phyloP scores from a whole-genome alignment of 2,113 vertebrate species.

The Equus przewalskii region DNA sequence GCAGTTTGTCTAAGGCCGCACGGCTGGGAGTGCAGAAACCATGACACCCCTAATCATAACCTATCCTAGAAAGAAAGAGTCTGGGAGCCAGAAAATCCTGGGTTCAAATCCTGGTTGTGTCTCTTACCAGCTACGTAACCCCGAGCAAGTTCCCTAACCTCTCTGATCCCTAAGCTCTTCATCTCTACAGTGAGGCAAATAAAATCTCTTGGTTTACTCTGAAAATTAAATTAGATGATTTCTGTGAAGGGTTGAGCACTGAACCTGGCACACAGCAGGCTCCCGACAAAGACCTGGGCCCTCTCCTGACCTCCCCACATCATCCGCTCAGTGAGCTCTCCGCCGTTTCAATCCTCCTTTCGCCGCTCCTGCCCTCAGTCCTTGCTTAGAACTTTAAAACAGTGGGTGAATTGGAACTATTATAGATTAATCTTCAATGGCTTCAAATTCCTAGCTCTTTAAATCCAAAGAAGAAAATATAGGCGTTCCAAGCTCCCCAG shows the following conservation, averaged over 20 bases:
- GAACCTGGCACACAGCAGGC: background rate
- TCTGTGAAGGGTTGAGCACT: rapidly evolving
- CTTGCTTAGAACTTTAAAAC: conserved; percentile 26
- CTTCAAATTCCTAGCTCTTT: background rate
- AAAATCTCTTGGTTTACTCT: background rate
- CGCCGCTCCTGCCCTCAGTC: background rate
- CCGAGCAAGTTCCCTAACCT: background rate
- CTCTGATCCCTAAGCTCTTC: background rate
- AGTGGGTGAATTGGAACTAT: background rate
- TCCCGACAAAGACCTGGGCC: background rate
- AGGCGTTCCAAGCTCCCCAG: background rate
- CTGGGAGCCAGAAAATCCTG: background rate
- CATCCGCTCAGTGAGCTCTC: background rate
- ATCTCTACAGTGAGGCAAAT: background rate
- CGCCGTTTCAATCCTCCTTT: background rate
- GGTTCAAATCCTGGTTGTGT: background rate
- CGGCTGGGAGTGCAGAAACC: background rate
- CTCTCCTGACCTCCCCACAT: rapidly evolving
- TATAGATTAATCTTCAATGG: background rate
- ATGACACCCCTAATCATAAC: background rate
- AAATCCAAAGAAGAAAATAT: background rate
- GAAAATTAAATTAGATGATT: background rate
- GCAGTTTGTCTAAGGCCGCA: background rate
- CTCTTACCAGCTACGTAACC: background rate
- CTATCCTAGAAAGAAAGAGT: background rate